Evolutionary conservation across 2,113 vertebrate species (phyloP).

Genomic region (Phalacrocorax carbo): DNA sequence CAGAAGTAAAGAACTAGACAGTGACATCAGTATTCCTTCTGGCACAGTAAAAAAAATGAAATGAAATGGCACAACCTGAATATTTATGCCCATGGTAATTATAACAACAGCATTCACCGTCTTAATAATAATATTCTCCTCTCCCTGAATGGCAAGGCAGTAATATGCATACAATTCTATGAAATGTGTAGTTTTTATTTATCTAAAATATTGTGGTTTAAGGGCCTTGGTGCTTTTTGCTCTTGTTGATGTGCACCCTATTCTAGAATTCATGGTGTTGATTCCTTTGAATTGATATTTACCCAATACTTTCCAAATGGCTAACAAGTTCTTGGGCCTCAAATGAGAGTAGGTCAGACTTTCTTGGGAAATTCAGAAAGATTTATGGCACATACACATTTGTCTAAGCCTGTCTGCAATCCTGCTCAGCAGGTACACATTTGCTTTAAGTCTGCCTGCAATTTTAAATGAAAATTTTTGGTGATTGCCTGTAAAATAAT

Average conservation of each 20-base stretch:
- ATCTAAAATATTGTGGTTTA: background rate
- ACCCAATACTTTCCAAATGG: background rate
- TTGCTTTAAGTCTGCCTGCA: background rate
- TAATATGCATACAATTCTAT: background rate
- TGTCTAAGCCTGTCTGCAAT: background rate
- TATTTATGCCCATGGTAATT: background rate
- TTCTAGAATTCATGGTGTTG: background rate
- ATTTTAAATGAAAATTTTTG: background rate
- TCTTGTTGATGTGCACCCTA: background rate
- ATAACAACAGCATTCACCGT: background rate
- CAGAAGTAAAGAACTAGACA: background rate
- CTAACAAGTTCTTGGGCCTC: background rate
- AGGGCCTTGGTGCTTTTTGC: background rate
- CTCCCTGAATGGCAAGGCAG: background rate
- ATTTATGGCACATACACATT: fast-evolving
- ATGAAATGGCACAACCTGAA: background rate
- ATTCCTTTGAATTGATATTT: background rate
- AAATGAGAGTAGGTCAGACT: background rate
- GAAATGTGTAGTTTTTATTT: background rate
- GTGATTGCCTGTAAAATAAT: background rate
- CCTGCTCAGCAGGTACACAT: background rate
- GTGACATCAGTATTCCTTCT: background rate
- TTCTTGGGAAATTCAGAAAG: background rate
- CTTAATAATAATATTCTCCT: background rate
- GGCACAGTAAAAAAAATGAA: background rate